Evolutionary conservation across 1,140 invertebrate genomes (phyloP).

Genomic region (Drosophila ohnishii): DNA sequence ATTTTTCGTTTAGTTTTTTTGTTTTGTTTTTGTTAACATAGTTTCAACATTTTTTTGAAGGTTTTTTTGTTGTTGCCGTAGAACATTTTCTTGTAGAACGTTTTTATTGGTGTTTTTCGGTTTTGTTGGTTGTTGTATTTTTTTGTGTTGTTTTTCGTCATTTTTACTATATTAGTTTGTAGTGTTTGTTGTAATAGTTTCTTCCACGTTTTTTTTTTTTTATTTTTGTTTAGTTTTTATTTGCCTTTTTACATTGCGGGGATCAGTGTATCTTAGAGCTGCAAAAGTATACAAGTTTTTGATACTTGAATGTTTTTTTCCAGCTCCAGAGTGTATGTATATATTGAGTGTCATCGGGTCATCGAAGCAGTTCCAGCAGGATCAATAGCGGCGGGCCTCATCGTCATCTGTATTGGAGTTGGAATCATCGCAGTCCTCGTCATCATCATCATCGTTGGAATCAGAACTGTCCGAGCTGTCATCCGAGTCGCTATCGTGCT

Average conservation of each 20-base stretch:
- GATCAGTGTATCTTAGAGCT: constrained; percentile 29
- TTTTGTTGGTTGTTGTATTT: constrained; percentile 50
- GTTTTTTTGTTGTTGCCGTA: constrained; percentile 40
- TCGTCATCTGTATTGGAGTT: constrained; percentile 74
- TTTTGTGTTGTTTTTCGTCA: constrained; percentile 26
- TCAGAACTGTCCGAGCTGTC: constrained; percentile 74
- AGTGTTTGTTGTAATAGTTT: constrained; percentile 70
- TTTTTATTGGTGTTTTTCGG: constrained; percentile 45
- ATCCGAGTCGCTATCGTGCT: constrained; percentile 66
- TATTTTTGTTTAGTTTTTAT: background rate
- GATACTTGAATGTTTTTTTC: background rate
- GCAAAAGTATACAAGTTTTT: background rate
- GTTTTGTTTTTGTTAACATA: constrained; percentile 58
- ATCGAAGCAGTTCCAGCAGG: constrained; percentile 48
- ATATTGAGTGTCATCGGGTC: constrained; percentile 28
- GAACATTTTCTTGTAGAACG: constrained; percentile 66
- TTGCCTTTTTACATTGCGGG: constrained; percentile 70
- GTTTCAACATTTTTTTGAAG: constrained; percentile 62
- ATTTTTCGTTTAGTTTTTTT: constrained; percentile 26
- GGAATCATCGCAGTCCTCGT: constrained; percentile 67
- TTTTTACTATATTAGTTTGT: constrained; percentile 65
- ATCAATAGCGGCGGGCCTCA: constrained; percentile 70
- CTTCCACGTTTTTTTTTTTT: constrained; percentile 30
- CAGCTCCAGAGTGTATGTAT: constrained; percentile 13
- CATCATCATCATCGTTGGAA: constrained; percentile 72